These are phyloP conservation scores for Babylonia areolata DNA, from an alignment of 1,140 invertebrate species.

Conservation along the genomic window DNA sequence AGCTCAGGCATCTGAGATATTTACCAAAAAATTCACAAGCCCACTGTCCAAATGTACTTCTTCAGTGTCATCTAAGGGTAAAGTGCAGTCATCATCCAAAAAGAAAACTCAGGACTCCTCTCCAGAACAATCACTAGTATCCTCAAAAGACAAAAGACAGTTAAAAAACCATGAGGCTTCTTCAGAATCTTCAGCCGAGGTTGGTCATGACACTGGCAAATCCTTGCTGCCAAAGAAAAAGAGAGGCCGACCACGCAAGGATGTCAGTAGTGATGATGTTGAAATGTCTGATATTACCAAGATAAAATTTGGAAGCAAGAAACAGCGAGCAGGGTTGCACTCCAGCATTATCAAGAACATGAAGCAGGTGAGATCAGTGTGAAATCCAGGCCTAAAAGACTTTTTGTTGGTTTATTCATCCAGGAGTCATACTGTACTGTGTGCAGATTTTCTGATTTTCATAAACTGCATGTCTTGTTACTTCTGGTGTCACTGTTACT, in stretches of 20 bases:
- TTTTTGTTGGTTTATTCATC: too few species aligned
- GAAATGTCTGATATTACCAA: neutral
- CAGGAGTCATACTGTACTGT: too few species aligned
- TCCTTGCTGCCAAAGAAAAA: neutral
- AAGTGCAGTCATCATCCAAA: neutral
- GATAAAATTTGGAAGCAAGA: neutral
- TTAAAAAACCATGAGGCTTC: neutral
- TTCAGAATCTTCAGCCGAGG: neutral
- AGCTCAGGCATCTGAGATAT: neutral
- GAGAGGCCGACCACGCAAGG: neutral
- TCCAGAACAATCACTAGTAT: neutral
- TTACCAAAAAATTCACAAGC: neutral
- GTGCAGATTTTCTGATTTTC: too few species aligned
- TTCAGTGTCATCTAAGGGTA: neutral
- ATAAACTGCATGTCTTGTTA: too few species aligned
- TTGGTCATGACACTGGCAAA: neutral
- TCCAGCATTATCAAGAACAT: slow-evolving; percentile 8
- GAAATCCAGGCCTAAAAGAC: too few species aligned
- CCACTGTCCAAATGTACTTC: neutral
- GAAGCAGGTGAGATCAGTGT: neutral
- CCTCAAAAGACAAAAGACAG: neutral
- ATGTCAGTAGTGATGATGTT: neutral
- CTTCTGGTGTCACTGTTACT: too few species aligned
- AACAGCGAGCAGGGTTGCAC: neutral
- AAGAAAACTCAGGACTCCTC: neutral